A percentile compares a stretch with the other conserved stretches of the same genome.
Evolutionary conservation across 2,113 vertebrate genomes (phyloP).

Genomic region (Corythornis vintsioides): DNA sequence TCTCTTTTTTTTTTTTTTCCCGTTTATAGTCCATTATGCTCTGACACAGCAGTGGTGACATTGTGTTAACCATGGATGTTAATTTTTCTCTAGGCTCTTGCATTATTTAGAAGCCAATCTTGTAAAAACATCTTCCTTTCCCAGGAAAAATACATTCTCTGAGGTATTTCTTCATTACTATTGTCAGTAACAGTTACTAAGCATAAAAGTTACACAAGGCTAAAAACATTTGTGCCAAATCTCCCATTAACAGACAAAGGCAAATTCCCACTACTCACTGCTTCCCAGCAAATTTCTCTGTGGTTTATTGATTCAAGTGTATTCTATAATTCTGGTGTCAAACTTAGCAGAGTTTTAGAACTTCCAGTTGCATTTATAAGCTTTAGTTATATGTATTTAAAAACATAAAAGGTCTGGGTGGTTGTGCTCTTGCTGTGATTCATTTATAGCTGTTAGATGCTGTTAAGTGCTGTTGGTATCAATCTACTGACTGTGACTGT

Average conservation of each 20-base stretch:
- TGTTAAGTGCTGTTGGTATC: not conserved
- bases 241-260: not conserved
- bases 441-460: not conserved
- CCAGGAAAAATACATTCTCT: not conserved
- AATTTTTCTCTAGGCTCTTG: not conserved
- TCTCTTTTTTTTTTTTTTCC: not conserved
- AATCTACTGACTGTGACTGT: not conserved
- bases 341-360: not conserved
- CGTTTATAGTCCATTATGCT: not conserved
- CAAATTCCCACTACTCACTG: not conserved
- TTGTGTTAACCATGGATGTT: not conserved
- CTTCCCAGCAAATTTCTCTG: not conserved
- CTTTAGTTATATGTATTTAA: not conserved
- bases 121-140: not conserved
- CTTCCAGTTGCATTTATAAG: not conserved
- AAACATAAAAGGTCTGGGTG: not conserved
- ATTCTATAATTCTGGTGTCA: not conserved
- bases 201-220: not conserved
- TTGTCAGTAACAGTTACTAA: not conserved
- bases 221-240: not conserved
- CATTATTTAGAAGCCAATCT: conserved; percentile 4
- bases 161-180: not conserved
- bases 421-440: not conserved
- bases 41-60: not conserved
- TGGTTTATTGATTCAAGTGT: not conserved